Evolutionary conservation across 2,888 invertebrate species (phyloP).

Genomic region (Tiliacea citrago): DNA sequence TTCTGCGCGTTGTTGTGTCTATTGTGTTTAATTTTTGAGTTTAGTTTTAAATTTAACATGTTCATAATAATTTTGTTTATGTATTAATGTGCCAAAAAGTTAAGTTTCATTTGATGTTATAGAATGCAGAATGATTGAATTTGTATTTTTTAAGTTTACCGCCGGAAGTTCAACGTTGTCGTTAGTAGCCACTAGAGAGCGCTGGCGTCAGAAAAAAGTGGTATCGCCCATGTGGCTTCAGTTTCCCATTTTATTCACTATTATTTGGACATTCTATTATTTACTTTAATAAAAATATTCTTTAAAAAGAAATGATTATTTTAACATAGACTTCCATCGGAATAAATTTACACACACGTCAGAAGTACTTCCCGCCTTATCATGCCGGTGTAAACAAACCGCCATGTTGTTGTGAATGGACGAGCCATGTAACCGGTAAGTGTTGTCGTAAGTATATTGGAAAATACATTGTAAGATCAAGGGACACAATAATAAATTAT

Average conservation of each 20-base stretch:
- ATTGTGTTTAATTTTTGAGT: conserved; percentile 20
- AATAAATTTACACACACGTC: conserved; percentile 70
- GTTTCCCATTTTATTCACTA: conserved; percentile 67
- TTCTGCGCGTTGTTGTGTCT: conserved; percentile 15
- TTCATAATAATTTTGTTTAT: not conserved
- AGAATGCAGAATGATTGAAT: conserved; percentile 8
- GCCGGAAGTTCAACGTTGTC: conserved; percentile 67
- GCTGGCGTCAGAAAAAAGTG: conserved; percentile 77
- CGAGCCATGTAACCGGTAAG: conserved; percentile 77
- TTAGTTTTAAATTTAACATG: conserved; percentile 1
- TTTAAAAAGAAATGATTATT: conserved; percentile 73
- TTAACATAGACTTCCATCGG: conserved; percentile 63
- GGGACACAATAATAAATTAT: conserved; percentile 8
- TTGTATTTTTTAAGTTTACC: conserved; percentile 65
- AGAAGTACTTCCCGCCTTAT: conserved; percentile 87
- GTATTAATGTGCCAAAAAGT: conserved; percentile 9
- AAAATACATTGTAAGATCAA: not conserved
- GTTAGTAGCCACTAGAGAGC: conserved; percentile 74
- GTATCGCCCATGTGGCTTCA: conserved; percentile 85
- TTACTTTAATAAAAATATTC: conserved; percentile 80
- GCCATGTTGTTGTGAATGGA: conserved; percentile 88
- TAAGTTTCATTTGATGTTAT: not conserved
- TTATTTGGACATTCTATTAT: conserved; percentile 70
- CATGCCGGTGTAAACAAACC: conserved; percentile 91
- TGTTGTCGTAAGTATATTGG: conserved; percentile 69